Evolutionary conservation across 1,140 invertebrate genomes (phyloP).

Genomic region (Hypsibius dujardini): DNA sequence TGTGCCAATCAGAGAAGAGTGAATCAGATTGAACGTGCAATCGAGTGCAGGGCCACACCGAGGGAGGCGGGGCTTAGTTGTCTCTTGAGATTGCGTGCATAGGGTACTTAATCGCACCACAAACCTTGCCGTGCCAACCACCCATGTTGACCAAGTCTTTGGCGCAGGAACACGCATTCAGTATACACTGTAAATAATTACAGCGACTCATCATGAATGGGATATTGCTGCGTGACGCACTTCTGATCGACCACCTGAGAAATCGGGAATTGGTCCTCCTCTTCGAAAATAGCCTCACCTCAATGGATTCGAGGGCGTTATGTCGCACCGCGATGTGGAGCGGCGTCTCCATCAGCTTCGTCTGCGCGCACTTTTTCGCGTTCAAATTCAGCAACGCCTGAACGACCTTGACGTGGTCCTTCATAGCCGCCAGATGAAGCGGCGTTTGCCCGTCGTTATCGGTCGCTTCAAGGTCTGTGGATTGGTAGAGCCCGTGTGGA

Average conservation of each 20-base stretch:
- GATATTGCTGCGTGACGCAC: no score
- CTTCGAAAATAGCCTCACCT: conserved; percentile 36
- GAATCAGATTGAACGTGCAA: no score
- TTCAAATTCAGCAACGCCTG: background rate
- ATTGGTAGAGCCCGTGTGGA: no score
- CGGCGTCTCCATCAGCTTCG: conserved; percentile 42
- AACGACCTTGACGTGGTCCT: background rate
- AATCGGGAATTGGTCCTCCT: no score
- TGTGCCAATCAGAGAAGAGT: no score
- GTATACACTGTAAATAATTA: conserved; percentile 19
- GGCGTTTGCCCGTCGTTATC: background rate
- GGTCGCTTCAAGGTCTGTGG: background rate
- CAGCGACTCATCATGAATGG: conserved; percentile 22
- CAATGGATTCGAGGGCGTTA: conserved; percentile 48
- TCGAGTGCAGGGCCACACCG: no score
- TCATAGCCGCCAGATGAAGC: background rate
- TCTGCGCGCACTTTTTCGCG: background rate
- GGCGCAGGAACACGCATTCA: conserved; percentile 38
- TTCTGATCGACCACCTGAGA: no score
- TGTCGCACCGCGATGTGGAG: conserved; percentile 59
- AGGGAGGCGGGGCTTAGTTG: no score
- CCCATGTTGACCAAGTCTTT: conserved; percentile 47
- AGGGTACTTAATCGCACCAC: no score
- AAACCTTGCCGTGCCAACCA: conserved; percentile 23
- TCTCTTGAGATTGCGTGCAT: no score